Evolutionary conservation across 1,140 invertebrate species (phyloP).

Genomic region (Psix sp.): DNA sequence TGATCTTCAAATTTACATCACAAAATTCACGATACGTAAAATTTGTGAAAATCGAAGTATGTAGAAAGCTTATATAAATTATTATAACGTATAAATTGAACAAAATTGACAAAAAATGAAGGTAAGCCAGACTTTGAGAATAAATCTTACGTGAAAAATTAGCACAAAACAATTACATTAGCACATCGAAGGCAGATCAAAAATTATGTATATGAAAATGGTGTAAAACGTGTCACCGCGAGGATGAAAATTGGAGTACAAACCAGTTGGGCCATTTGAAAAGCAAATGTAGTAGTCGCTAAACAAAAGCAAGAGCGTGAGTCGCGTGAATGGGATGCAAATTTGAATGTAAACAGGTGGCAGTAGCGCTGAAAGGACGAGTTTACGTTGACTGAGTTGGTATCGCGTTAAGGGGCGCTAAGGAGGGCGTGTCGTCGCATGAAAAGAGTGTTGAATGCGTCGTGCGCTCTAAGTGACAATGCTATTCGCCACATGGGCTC

Average conservation of each 20-base stretch:
- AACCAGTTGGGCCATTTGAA: conserved; percentile 18
- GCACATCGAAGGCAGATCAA: no score
- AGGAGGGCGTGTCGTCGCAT: conserved; percentile 70
- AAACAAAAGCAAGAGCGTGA: conserved; percentile 43
- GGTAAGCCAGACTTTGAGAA: no score
- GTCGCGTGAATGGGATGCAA: conserved; percentile 42
- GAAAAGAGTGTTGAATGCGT: conserved; percentile 66
- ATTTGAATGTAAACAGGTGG: conserved; percentile 56
- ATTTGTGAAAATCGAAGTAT: no score
- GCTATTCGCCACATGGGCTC: conserved; percentile 62
- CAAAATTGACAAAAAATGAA: no score
- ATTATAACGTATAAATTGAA: no score
- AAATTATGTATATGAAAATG: conserved; percentile 4
- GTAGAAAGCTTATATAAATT: no score
- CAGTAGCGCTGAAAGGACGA: conserved; percentile 57
- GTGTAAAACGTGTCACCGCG: conserved; percentile 6
- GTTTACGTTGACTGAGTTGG: conserved; percentile 49
- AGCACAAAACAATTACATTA: no score
- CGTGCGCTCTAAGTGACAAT: conserved; percentile 69
- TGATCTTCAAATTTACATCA: no score
- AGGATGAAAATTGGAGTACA: conserved; percentile 49
- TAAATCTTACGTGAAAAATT: no score
- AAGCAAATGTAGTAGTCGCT: conserved; percentile 53
- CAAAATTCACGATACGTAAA: no score
- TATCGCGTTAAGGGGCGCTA: conserved; percentile 70